Evolutionary conservation across 2,888 invertebrate species (phyloP).

Genomic region (Bibio marci): DNA sequence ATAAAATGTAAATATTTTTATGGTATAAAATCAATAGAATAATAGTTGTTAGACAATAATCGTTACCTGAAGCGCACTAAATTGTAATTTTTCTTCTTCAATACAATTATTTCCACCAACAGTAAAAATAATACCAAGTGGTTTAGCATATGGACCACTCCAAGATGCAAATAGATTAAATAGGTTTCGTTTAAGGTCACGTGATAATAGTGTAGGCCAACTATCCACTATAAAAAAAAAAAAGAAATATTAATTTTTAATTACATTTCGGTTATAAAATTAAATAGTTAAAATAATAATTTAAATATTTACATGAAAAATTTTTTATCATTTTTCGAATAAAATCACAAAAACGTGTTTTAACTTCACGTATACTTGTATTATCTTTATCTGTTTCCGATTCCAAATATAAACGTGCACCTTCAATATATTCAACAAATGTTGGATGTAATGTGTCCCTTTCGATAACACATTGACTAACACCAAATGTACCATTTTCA

Average conservation of each 20-base stretch:
- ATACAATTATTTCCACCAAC: slow-evolving; percentile 17
- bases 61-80: slow-evolving; percentile 40
- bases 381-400: slow-evolving; percentile 89
- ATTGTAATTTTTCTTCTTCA: slow-evolving; percentile 40
- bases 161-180: slow-evolving; percentile 87
- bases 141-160: slow-evolving; percentile 75
- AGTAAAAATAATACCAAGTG: slow-evolving; percentile 34
- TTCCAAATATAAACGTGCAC: slow-evolving; percentile 78
- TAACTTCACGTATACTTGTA: slow-evolving; percentile 70
- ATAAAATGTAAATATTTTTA: neutral
- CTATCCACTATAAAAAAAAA: slow-evolving; percentile 54
- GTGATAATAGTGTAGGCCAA: slow-evolving; percentile 66
- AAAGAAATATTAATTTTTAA: no score
- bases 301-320: slow-evolving; percentile 52
- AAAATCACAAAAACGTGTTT: slow-evolving; percentile 87
- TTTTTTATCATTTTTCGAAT: slow-evolving; percentile 85
- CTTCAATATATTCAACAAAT: slow-evolving; percentile 67
- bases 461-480: slow-evolving; percentile 70
- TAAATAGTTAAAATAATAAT: neutral
- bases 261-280: no score
- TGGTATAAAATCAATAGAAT: slow-evolving; percentile 1
- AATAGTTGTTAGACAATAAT: neutral
- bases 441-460: slow-evolving; percentile 66
- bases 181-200: slow-evolving; percentile 70
- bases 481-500: slow-evolving; percentile 75